These are phyloP conservation scores for Neopelma chrysocephalum DNA, from an alignment of 2,797 vertebrate genomes.

Conservation along the genomic window DNA sequence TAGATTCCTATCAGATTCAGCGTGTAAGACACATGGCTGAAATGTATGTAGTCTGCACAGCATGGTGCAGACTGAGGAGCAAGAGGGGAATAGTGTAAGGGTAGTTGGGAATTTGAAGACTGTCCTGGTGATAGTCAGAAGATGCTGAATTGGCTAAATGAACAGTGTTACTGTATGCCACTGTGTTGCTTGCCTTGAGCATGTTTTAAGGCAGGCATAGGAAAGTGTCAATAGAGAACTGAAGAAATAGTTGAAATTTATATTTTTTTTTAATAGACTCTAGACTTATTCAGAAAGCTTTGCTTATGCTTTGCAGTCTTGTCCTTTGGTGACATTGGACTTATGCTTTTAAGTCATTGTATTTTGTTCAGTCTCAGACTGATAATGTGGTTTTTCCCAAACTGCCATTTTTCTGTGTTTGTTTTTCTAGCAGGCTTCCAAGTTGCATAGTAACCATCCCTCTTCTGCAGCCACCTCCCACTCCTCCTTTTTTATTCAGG, in stretches of 20 bases:
- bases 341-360: background rate
- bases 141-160: background rate
- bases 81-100: background rate
- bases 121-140: background rate
- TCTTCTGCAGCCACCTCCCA: background rate
- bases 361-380: slow-evolving; percentile 1
- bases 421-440: slow-evolving; percentile 24
- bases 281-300: background rate
- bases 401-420: slow-evolving; percentile 16
- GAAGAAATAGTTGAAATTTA: background rate
- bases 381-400: slow-evolving; percentile 6
- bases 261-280: background rate
- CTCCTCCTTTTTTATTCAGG: slow-evolving; percentile 14
- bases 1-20: background rate
- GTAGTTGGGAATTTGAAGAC: background rate
- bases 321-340: background rate
- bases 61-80: background rate
- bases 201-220: background rate
- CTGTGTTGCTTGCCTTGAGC: background rate
- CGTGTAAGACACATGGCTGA: background rate
- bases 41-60: background rate
- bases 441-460: background rate
- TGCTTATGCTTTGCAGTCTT: background rate
- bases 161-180: background rate
- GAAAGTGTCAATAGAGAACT: background rate